Conservation (phyloP, 2,113 vertebrate genomes). For the Capreolus pygargus region DNA sequence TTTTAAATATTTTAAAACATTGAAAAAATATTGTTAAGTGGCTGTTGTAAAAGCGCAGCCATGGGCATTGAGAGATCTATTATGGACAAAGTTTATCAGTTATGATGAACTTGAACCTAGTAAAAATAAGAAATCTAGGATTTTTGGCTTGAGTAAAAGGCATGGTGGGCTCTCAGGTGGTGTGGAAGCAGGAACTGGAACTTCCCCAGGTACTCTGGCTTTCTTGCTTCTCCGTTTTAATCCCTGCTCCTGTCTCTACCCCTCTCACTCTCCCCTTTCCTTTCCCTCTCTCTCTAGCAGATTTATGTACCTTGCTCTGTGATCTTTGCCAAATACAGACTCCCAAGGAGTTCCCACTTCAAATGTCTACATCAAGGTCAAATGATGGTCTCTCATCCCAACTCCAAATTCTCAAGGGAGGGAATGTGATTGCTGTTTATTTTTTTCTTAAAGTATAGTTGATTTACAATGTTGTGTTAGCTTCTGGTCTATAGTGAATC, state of each 20-base stretch:
- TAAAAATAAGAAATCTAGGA: neutral
- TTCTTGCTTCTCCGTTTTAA: neutral
- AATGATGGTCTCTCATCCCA: neutral
- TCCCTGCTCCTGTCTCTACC: neutral
- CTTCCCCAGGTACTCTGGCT: neutral
- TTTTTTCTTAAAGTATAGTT: neutral
- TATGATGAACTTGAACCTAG: neutral
- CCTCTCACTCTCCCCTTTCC: accelerated
- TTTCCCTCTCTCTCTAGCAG: neutral
- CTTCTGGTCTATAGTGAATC: neutral
- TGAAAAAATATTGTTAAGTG: neutral
- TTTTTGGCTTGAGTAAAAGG: neutral
- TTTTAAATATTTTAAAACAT: neutral
- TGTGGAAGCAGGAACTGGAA: neutral
- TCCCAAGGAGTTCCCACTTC: neutral
- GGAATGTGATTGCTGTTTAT: neutral
- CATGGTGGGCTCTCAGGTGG: neutral
- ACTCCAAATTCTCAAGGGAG: neutral
- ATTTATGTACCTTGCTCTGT: neutral
- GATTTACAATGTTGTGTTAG: neutral
- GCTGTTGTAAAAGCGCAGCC: neutral
- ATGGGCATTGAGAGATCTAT: neutral
- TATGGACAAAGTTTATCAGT: neutral
- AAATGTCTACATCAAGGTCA: neutral
- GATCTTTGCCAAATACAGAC: neutral